Conservation (phyloP, 35 echinoderm and acorn worm species). For the Heliocidaris erythrogramma region DNA sequence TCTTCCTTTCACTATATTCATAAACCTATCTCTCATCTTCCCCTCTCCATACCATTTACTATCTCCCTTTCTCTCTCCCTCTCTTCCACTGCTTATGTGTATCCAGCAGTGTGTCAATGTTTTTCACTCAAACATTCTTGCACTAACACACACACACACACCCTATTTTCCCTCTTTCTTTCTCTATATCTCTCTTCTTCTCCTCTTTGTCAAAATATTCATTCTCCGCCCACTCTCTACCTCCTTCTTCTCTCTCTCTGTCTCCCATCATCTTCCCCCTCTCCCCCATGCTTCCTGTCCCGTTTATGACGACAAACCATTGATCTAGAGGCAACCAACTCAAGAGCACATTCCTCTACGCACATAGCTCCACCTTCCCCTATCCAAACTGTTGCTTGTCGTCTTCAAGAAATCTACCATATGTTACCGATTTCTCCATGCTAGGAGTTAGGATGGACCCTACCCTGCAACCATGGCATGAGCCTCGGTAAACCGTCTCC, state of each 20-base stretch:
- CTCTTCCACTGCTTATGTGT: too few species aligned
- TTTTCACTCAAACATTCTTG: not conserved
- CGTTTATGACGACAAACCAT: not conserved
- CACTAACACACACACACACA: too few species aligned
- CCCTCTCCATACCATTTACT: too few species aligned
- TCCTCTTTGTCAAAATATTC: not conserved
- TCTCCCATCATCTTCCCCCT: not conserved
- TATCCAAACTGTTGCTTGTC: constrained; percentile 14
- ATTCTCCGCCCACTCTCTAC: too few species aligned
- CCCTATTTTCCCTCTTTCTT: not conserved
- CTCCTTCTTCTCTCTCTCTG: not conserved
- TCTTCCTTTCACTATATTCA: not conserved
- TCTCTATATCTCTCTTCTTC: not conserved
- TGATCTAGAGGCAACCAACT: not conserved
- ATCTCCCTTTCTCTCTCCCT: too few species aligned
- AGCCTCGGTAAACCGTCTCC: not conserved
- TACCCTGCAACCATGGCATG: not conserved
- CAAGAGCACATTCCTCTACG: constrained; percentile 23
- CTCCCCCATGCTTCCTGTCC: not conserved
- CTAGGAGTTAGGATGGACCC: not conserved
- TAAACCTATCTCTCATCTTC: too few species aligned
- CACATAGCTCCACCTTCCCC: not conserved
- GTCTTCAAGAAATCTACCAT: constrained; percentile 3
- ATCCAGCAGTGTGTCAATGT: too few species aligned
- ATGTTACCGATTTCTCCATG: not conserved